Base-by-base conservation (phyloP, 92 coral and sea anemone genomes). In the Phymanthus crucifer region DNA sequence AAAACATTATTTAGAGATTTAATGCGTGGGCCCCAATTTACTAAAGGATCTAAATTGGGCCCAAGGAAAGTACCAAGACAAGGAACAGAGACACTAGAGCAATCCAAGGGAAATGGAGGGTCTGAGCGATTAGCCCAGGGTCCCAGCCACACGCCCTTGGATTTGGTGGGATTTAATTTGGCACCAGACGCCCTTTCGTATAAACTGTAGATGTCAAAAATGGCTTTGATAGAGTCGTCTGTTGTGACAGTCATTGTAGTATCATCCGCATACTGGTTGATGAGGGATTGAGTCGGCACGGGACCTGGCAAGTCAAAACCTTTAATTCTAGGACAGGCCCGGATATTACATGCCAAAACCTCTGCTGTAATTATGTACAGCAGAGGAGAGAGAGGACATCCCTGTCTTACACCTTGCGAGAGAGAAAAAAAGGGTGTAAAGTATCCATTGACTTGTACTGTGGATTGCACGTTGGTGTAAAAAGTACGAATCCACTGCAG, bases 141-240 rank as follows among this genome's bases (percentile, higher is more conserved):
- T 0, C 93, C 90, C 74, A 89, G 36, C 77, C 82, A 73, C 0
- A 90, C 54, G 23, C 85, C 93, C 21, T 90, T 79, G 9, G 86
- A 72, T 47, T 79, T 89, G 14, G 75, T 26, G 32, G 50, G 78
- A 47, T 89, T 89, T 3, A 89, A 35, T 26, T 78, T 82, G 0
- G 90, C 75, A 24, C 90, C 88, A 38, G 90, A 75, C 9, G 85
- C 93, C 11, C 6, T 40, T 70, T 90, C 93, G 47, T 86, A 90
- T 33, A 43, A n/a, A 34, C 23, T 57, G 54, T 85, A 86, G 13
- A 80, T 43, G 6, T 66, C 71, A 31, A 89, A 78, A 32, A 57
- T 32, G 14, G 87, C 88, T n/a, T 23, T 31, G 32, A 71, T 77
- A 67, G 90, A 70, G 5, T 24, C 31, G 50, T 89, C 90, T 17